Evolutionary conservation across 2,888 invertebrate genomes (phyloP).

Genomic region (Macrosiphum euphorbiae): DNA sequence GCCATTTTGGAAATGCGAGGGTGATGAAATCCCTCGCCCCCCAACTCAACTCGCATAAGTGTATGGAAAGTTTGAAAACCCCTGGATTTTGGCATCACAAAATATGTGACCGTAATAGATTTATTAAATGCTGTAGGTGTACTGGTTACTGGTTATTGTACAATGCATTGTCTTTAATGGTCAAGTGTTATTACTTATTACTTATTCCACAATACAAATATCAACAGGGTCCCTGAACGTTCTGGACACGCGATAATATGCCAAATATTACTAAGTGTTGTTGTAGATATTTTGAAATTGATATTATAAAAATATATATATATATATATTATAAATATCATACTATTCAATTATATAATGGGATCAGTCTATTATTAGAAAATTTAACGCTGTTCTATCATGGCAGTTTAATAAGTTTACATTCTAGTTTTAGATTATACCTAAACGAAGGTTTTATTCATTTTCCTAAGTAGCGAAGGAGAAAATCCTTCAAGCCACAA

Average conservation of each 20-base stretch:
- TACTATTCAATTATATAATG: not conserved
- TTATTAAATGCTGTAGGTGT: not conserved
- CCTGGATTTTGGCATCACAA: not conserved
- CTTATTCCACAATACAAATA: not conserved
- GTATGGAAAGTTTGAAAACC: not conserved
- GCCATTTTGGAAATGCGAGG: not conserved
- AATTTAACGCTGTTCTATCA: not conserved
- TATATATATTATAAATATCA: too few species aligned
- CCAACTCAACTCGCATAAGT: not conserved
- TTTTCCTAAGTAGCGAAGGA: too few species aligned
- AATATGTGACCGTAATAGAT: not conserved
- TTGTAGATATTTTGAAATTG: not conserved
- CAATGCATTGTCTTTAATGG: not conserved
- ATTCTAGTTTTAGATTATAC: not conserved
- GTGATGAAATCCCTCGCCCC: not conserved
- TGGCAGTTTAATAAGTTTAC: not conserved
- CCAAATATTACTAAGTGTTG: not conserved
- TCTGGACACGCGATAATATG: not conserved
- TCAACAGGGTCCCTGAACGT: not conserved
- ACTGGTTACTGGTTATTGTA: not conserved
- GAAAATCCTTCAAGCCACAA: too few species aligned
- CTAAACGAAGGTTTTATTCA: too few species aligned
- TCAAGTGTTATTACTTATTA: not conserved
- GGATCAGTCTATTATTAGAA: not conserved
- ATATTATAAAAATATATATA: too few species aligned